These are phyloP conservation scores for Limosa lapponica DNA, from an alignment of 2,797 vertebrate species.

Conservation along the genomic window DNA sequence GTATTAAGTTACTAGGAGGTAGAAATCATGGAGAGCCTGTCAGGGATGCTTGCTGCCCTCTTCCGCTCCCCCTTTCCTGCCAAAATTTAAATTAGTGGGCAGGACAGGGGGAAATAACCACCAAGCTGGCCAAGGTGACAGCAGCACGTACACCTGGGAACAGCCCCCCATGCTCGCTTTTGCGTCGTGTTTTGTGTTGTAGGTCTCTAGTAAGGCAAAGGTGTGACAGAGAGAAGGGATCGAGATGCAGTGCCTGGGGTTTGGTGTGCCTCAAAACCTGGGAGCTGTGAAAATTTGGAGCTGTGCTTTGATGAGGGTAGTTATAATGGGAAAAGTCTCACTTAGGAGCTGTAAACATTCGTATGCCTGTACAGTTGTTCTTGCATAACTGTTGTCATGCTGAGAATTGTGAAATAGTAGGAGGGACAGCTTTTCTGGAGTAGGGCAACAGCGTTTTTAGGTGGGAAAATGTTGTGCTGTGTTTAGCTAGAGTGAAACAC, in stretches of 20 bases:
- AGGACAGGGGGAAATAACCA: neutral
- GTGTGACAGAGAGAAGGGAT: neutral
- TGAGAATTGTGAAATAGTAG: conserved; percentile 29
- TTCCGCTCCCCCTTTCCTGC: neutral
- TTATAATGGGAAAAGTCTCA: neutral
- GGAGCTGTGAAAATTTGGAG: neutral
- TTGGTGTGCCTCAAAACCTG: neutral
- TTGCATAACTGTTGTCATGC: neutral
- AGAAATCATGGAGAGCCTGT: neutral
- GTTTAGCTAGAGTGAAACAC: neutral
- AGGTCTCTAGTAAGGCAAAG: neutral
- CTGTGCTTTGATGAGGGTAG: neutral
- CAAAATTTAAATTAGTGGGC: neutral
- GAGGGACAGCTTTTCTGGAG: neutral
- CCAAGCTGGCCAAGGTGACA: neutral
- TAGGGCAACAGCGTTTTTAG: neutral
- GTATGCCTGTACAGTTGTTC: neutral
- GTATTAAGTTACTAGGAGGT: conserved; percentile 32
- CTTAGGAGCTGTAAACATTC: neutral
- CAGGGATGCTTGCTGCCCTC: neutral
- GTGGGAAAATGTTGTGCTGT: neutral
- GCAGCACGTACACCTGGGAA: rapidly evolving
- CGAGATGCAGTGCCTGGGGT: rapidly evolving
- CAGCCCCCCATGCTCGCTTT: rapidly evolving
- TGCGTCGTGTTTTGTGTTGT: rapidly evolving